phyloP scores from a whole-genome alignment of 2,888 invertebrate species.

The Shargacucullia verbasci region DNA sequence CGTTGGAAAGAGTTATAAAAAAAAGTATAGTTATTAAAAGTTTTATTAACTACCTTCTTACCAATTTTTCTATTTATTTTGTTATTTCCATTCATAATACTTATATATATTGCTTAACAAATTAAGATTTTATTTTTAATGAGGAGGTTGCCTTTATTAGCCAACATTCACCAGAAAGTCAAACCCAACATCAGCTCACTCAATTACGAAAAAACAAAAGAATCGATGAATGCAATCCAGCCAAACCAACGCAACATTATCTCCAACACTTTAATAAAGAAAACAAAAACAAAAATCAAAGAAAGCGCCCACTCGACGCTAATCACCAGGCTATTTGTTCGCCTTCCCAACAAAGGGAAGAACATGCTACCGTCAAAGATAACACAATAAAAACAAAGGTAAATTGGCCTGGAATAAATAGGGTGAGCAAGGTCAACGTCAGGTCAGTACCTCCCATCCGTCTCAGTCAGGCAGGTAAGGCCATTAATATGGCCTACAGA shows the following conservation, averaged over 20 bases:
- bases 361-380: conserved; percentile 53
- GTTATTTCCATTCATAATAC: too few species aligned
- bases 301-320: conserved; percentile 28
- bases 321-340: conserved; percentile 44
- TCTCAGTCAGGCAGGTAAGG: conserved; percentile 64
- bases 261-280: conserved; percentile 39
- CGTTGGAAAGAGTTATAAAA: too few species aligned
- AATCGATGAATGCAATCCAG: conserved; percentile 20
- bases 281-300: conserved; percentile 41
- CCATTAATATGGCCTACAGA: conserved; percentile 68
- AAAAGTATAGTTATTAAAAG: too few species aligned
- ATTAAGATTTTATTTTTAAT: too few species aligned
- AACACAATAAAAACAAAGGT: conserved; percentile 55
- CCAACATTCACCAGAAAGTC: too few species aligned
- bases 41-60: too few species aligned
- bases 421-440: conserved; percentile 50
- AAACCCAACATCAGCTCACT: too few species aligned
- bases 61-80: too few species aligned
- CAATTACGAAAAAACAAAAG: background rate
- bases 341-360: conserved; percentile 40
- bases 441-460: conserved; percentile 57
- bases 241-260: conserved; percentile 16
- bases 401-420: conserved; percentile 51
- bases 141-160: too few species aligned
- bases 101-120: too few species aligned